Evolutionary conservation across 2,113 vertebrate genomes (phyloP).

Genomic region (Ceyx cyanopectus): DNA sequence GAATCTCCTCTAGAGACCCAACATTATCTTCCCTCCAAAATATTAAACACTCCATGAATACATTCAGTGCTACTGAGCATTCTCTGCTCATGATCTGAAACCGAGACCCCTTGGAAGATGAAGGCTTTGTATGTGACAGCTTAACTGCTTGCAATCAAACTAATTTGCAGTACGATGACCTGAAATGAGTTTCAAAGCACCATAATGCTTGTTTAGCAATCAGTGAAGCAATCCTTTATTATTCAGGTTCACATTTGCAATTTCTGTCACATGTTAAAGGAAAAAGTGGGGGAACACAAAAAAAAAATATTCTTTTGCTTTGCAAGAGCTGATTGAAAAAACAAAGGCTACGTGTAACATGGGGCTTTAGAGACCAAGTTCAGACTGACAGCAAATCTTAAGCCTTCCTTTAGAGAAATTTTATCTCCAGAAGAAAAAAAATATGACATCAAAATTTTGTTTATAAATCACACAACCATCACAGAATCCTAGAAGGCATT

Average conservation of each 20-base stretch:
- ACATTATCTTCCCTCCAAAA: not conserved
- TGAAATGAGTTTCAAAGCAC: conserved; percentile 73
- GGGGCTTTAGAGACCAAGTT: not conserved
- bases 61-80: not conserved
- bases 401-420: not conserved
- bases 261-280: not conserved
- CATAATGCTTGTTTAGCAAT: conserved; percentile 73
- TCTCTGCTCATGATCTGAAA: not conserved
- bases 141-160: conserved; percentile 76
- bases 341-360: not conserved
- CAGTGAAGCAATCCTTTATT: conserved; percentile 62
- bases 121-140: conserved; percentile 65
- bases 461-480: not conserved
- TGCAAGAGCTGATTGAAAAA: conserved; percentile 25
- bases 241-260: conserved; percentile 59
- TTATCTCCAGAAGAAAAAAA: not conserved
- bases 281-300: not conserved
- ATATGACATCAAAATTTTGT: not conserved
- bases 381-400: not conserved
- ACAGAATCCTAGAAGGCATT: too few species aligned
- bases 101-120: conserved; percentile 19
- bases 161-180: conserved; percentile 68
- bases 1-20: not conserved
- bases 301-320: conserved; percentile 2
- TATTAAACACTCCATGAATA: not conserved